These are phyloP conservation scores for Clarias magur DNA, from an alignment of 2,113 vertebrate species.

Conservation along the genomic window DNA sequence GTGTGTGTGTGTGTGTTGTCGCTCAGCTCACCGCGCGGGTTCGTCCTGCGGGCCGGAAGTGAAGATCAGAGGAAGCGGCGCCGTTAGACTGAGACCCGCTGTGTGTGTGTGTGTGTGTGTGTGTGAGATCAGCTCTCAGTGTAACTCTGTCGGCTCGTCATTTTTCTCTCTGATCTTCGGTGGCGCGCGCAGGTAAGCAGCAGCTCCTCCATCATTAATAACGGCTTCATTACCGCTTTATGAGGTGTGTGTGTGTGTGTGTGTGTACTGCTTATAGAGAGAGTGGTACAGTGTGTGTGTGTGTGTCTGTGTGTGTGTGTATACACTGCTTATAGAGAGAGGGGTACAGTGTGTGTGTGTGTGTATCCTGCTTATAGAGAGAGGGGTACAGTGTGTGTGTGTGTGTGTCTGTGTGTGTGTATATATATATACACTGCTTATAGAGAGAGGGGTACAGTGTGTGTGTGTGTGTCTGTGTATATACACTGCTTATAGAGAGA, in stretches of 20 bases:
- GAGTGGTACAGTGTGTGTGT: background rate
- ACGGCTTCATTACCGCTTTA: background rate
- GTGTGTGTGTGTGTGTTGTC: no score
- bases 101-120: background rate
- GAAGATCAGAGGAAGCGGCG: background rate
- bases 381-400: background rate
- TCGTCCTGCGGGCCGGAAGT: background rate
- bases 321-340: background rate
- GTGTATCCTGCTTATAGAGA: background rate
- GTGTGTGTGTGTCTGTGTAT: background rate
- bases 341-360: background rate
- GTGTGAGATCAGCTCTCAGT: background rate
- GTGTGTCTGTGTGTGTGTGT: background rate
- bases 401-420: background rate
- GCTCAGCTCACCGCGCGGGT: no score
- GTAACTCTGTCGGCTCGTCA: background rate
- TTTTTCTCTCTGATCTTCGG: background rate
- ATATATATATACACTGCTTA: background rate
- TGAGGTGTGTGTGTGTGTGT: background rate
- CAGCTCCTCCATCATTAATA: background rate
- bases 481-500: no score
- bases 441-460: no score
- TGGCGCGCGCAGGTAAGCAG: conserved; percentile 7
- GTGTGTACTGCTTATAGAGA: background rate
- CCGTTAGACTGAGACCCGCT: background rate